These are phyloP conservation scores for Lasiommata megera DNA, from an alignment of 2,888 invertebrate genomes.

Conservation along the genomic window DNA sequence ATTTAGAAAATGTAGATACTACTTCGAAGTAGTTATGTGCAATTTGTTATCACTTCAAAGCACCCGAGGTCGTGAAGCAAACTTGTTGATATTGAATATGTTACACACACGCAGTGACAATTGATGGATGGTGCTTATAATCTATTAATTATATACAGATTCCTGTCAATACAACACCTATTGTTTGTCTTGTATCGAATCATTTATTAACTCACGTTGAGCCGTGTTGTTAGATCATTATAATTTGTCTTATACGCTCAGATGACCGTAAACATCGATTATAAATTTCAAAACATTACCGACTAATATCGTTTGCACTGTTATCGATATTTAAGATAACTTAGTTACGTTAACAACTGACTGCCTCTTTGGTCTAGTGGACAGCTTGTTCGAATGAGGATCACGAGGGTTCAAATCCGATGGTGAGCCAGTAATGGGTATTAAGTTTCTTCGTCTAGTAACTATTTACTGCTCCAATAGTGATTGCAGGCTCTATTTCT, in stretches of 20 bases:
- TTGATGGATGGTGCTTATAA: slow-evolving; percentile 65
- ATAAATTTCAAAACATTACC: slow-evolving; percentile 18
- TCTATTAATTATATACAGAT: slow-evolving; percentile 74
- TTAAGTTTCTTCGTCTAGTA: no score
- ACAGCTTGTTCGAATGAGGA: no score
- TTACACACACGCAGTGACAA: background rate
- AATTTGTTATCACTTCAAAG: no score
- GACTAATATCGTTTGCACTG: background rate
- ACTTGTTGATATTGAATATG: background rate
- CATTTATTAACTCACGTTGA: slow-evolving; percentile 74
- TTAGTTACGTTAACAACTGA: no score
- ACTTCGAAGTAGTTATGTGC: no score
- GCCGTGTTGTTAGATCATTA: slow-evolving; percentile 64
- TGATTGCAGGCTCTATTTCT: no score
- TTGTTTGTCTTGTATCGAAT: slow-evolving; percentile 60
- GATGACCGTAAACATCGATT: slow-evolving; percentile 50
- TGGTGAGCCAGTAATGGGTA: no score
- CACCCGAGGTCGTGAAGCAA: background rate
- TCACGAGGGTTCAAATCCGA: no score
- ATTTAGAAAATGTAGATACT: no score
- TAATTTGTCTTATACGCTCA: slow-evolving; percentile 69
- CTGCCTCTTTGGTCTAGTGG: no score
- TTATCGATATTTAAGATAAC: background rate
- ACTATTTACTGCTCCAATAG: no score
- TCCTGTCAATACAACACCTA: slow-evolving; percentile 62